These are phyloP conservation scores for Drosophila nigromelanica DNA, from an alignment of 1,140 invertebrate species.

Conservation along the genomic window DNA sequence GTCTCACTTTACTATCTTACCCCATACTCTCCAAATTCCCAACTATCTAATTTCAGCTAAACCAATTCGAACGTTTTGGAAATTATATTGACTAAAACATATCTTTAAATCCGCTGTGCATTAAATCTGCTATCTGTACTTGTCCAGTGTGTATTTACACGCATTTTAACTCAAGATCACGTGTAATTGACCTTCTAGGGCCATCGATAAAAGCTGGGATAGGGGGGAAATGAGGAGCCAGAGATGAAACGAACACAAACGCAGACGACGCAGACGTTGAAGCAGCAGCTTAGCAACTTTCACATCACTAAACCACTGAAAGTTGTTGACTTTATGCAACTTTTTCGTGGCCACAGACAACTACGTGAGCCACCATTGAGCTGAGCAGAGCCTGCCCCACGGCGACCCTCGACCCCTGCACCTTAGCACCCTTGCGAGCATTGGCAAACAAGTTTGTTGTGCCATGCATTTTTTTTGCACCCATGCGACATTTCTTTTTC, in stretches of 20 bases:
- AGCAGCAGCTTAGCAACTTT: slow-evolving; percentile 70
- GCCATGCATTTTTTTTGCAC: slow-evolving; percentile 74
- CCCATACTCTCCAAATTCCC: no score
- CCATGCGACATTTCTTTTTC: slow-evolving; percentile 70
- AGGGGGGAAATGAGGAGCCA: background rate
- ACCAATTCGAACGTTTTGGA: background rate
- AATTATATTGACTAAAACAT: slow-evolving; percentile 11
- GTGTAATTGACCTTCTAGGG: slow-evolving; percentile 69
- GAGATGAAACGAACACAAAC: background rate
- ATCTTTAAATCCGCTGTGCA: slow-evolving; percentile 12
- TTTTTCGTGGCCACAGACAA: slow-evolving; percentile 81
- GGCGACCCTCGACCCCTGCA: background rate
- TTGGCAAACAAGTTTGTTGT: slow-evolving; percentile 80
- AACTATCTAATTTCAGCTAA: background rate
- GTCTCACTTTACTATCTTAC: background rate
- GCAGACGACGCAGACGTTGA: slow-evolving; percentile 21
- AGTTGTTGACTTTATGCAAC: slow-evolving; percentile 82
- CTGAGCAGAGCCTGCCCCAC: slow-evolving; percentile 22
- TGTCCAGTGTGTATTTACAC: slow-evolving; percentile 46
- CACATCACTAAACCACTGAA: slow-evolving; percentile 80
- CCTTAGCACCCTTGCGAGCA: slow-evolving; percentile 10
- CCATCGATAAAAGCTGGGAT: slow-evolving; percentile 27
- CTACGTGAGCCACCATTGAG: slow-evolving; percentile 61
- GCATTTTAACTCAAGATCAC: slow-evolving; percentile 62
- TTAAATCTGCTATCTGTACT: background rate